Base-by-base conservation (phyloP, 2,888 invertebrate genomes). In the Nomada hirtipes region DNA sequence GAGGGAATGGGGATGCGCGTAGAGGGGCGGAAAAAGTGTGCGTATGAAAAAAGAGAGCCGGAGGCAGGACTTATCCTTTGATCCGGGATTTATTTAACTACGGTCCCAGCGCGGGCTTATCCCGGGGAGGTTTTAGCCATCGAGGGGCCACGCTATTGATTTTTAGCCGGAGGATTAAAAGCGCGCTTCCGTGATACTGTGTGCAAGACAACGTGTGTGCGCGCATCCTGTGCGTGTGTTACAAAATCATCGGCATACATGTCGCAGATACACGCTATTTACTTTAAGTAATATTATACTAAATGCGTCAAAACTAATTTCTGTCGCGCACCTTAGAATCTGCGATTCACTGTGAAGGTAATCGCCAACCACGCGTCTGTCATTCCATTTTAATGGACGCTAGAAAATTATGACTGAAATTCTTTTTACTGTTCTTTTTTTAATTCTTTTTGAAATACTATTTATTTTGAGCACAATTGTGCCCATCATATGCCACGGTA, bases 81-180 rank as follows among this genome's bases (percentile, higher is more conserved):
- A 93, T 93, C 93, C 93, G 87, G 93, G 93, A 93, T 93, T 93
- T 93, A 93, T 93, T 93, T 93, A 93, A 93, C 92, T 93, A 93
- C 92, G 92, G 86, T 86, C 92, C 92, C 91, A 89, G 90, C 83
- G 90, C 89, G 91, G 90, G 93, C 92, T 93, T 93, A 93, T 93
- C 93, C 93, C 92, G 90, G 89, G 92, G 92, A 92, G 92, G 92
- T 92, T 93, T 93, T 92, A 88, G 90, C 88, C 89, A 86, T 83
- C 87, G 88, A 88, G 88, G 89, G 89, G 89, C 86, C 86, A 88
- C 85, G 84, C 88, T 93, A 93, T 93, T 93, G 93, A 93, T 93
- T 93, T 93, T 93, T 92, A 92, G 93, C 92, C 91, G 88, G 88
- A 91, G 92, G 93, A 93, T 93, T 93, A 93, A 91, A 92, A 90